These are phyloP conservation scores for Nymphalis c-album DNA, from an alignment of 2,888 invertebrate genomes.

Conservation along the genomic window DNA sequence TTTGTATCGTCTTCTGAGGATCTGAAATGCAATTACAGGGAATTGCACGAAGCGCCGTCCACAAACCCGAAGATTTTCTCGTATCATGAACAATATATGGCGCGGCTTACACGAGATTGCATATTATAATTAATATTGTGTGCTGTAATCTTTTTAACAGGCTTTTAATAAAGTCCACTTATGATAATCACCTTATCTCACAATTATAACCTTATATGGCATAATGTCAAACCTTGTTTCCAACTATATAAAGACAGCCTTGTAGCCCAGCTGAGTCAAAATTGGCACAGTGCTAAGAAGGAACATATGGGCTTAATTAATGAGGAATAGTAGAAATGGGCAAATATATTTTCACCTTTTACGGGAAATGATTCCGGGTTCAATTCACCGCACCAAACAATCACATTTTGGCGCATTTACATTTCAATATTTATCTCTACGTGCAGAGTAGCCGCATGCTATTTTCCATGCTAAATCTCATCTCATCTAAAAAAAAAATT, in stretches of 20 bases:
- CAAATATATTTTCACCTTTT: no score
- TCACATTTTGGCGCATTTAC: no score
- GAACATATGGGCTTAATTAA: no score
- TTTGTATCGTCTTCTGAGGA: slow-evolving; percentile 9
- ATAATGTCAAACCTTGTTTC: not conserved
- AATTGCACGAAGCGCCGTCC: slow-evolving; percentile 22
- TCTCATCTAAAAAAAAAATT: no score
- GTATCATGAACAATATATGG: slow-evolving; percentile 17
- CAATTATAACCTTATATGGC: not conserved
- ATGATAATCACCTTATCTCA: not conserved
- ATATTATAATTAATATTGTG: slow-evolving; percentile 13
- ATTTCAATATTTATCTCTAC: no score
- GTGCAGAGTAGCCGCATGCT: no score
- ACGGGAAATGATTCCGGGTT: no score
- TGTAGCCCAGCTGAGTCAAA: not conserved
- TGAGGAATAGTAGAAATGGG: no score
- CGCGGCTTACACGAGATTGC: slow-evolving; percentile 12
- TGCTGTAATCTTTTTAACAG: not conserved
- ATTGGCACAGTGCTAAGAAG: no score
- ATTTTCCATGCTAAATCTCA: no score
- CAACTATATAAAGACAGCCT: not conserved
- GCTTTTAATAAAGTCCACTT: not conserved
- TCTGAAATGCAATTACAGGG: slow-evolving; percentile 31
- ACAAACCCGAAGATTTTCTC: slow-evolving; percentile 21
- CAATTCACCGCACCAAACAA: no score